phyloP scores from a whole-genome alignment of 92 coral and sea anemone genomes.

The Heteractis magnifica region DNA sequence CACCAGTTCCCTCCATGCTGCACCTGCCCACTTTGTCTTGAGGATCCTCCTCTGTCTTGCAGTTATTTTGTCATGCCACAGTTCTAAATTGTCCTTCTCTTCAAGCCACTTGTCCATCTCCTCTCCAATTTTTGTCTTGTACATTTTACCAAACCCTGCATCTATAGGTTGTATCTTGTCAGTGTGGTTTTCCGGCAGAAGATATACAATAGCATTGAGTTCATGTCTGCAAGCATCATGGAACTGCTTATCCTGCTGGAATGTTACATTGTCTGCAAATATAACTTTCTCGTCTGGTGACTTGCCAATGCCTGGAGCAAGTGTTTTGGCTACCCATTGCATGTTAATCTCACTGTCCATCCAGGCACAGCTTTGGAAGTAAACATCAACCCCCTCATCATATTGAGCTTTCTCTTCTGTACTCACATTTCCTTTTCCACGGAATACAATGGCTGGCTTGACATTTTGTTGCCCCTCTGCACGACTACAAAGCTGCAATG shows the following conservation, averaged over 20 bases:
- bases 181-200: too few relatives aligned
- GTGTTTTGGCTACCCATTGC: slow-evolving; percentile 42
- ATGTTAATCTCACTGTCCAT: slow-evolving; percentile 50
- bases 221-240: slow-evolving; percentile 59
- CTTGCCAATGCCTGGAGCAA: slow-evolving; percentile 46
- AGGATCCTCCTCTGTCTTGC: slow-evolving; percentile 52
- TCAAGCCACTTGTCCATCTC: slow-evolving; percentile 73
- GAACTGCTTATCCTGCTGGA: slow-evolving; percentile 39
- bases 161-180: slow-evolving; percentile 62
- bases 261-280: slow-evolving; percentile 59
- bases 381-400: slow-evolving; percentile 53
- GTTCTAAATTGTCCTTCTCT: slow-evolving; percentile 40
- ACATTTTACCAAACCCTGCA: slow-evolving; percentile 55
- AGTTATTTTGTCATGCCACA: slow-evolving; percentile 49
- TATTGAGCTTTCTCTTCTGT: slow-evolving; percentile 34
- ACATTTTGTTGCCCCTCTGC: slow-evolving; percentile 61
- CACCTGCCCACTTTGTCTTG: slow-evolving; percentile 61
- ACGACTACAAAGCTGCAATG: slow-evolving; percentile 61
- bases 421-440: slow-evolving; percentile 51
- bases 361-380: slow-evolving; percentile 54
- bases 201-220: slow-evolving; percentile 50
- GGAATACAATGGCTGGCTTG: slow-evolving; percentile 56
- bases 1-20: slow-evolving; percentile 56
- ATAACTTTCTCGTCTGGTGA: slow-evolving; percentile 57
- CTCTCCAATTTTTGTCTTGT: slow-evolving; percentile 51